These are phyloP conservation scores for Lasioglossum villosulum DNA, from an alignment of 2,888 invertebrate genomes.

Conservation along the genomic window DNA sequence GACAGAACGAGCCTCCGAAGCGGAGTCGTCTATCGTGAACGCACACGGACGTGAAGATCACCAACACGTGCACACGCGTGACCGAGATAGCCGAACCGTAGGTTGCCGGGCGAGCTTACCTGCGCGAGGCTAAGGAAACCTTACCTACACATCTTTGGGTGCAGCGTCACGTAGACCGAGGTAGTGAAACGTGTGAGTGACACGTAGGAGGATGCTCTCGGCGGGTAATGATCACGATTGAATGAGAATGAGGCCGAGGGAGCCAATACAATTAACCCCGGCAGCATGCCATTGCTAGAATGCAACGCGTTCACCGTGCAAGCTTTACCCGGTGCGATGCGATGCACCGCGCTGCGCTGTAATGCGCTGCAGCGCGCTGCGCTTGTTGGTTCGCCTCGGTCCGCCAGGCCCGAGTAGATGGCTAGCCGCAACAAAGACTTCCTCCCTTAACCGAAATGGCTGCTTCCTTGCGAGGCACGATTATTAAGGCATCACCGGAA, in stretches of 20 bases:
- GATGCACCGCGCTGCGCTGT: conserved; percentile 40
- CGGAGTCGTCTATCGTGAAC: conserved; percentile 55
- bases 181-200: conserved; percentile 68
- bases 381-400: conserved; percentile 9
- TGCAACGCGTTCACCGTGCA: conserved; percentile 67
- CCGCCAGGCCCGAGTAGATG: conserved; percentile 41
- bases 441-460: conserved; percentile 30
- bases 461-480: conserved; percentile 64
- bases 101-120: conserved; percentile 4
- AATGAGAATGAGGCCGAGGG: conserved; percentile 82
- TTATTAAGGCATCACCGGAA: conserved; percentile 75
- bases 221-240: conserved; percentile 82
- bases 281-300: conserved; percentile 79
- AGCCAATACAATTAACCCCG: conserved; percentile 82
- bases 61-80: conserved; percentile 50
- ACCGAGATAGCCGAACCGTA: conserved; percentile 62
- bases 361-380: conserved; percentile 56
- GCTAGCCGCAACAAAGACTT: conserved; percentile 63
- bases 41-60: conserved; percentile 26
- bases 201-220: conserved; percentile 80
- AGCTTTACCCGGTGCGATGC: conserved; percentile 38
- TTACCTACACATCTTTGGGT: conserved; percentile 29
- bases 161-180: conserved; percentile 31
- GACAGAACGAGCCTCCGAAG: conserved; percentile 55
- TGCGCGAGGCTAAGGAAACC: conserved; percentile 60